Evolutionary conservation across 2,113 vertebrate genomes (phyloP), one percentile per base, ranked within the genome.

Genomic region (Crocuta crocuta): DNA sequence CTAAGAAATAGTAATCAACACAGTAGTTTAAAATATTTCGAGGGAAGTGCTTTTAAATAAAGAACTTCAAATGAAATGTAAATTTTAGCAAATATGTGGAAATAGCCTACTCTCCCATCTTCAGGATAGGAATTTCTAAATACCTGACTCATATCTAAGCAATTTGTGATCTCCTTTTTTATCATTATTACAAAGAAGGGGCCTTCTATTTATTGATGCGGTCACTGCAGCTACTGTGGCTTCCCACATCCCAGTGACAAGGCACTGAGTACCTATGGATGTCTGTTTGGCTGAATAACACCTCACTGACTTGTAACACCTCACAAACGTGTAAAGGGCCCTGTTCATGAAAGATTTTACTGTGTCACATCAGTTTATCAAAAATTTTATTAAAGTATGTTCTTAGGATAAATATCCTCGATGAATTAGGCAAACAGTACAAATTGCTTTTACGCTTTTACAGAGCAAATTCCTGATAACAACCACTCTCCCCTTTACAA

Each of bases 1-100:
- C 35, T 66, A 68, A 48, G 58, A 97, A 92, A 86, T 66, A 86
- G 13, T 39, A 45, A 43, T 58, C 73, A 81, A 95, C 16, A 94
- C 2, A 23, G 70, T 43, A 17, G 31, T 74, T 94, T 76, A 79
- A 79, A 91, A 43, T 70, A 81, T 83, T 58, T 61, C 21, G 31
- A 71, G 33, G 21, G 11, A 74, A 39, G n/a, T n/a, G 16, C 13
- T 73, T 95, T 92, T 71, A 91, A 63, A 28, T 78, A 73, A 94
- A 91, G 94, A 28, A 5, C 23, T 95, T 94, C 45, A 53, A 90
- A 63, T 95, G 19, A 58, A 35, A 23, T 89, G 10, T 61, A 66
- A 93, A 79, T 85, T 78, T 89, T 83, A 93, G 63, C 23, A 91
- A 76, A 88, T 71, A 74, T 23, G 10, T 31, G 8, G 33, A 58